phyloP scores from a whole-genome alignment of 2,797 vertebrate species.

The Melanotaenia boesemani region DNA sequence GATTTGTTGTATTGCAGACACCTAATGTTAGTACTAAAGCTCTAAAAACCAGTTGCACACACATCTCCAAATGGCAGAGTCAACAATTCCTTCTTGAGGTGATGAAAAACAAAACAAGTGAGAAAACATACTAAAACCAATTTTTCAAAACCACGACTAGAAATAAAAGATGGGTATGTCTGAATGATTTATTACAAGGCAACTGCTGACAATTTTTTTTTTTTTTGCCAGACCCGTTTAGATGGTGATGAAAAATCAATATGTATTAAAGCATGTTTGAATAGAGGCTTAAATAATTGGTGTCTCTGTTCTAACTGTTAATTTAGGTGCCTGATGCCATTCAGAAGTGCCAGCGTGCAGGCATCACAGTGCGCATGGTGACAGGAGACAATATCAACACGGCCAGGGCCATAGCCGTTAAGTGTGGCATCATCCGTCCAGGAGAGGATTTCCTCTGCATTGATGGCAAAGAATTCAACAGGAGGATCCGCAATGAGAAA shows the following conservation, averaged over 20 bases:
- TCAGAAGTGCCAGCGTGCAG: conserved; percentile 94
- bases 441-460: conserved; percentile 98
- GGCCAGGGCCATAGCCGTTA: conserved; percentile 97
- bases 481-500: conserved; percentile 97
- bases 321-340: conserved; percentile 96
- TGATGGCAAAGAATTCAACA: conserved; percentile 98
- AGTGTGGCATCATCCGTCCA: conserved; percentile 97
- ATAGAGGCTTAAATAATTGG: not conserved
- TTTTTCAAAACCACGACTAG: not conserved
- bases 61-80: conserved; percentile 19
- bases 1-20: not conserved
- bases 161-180: not conserved
- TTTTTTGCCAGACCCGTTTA: not conserved
- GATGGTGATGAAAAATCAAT: not conserved
- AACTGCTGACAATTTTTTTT: not conserved
- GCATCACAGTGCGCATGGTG: conserved; percentile 99
- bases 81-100: conserved; percentile 8
- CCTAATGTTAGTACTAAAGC: conserved; percentile 8
- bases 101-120: conserved; percentile 8
- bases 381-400: conserved; percentile 99
- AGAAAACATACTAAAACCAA: not conserved
- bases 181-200: not conserved
- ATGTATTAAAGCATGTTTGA: not conserved
- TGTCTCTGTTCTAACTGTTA: conserved; percentile 4
- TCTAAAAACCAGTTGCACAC: conserved; percentile 9